Evolutionary conservation across 1,140 invertebrate species (phyloP).

Genomic region (Anastatus disparis): DNA sequence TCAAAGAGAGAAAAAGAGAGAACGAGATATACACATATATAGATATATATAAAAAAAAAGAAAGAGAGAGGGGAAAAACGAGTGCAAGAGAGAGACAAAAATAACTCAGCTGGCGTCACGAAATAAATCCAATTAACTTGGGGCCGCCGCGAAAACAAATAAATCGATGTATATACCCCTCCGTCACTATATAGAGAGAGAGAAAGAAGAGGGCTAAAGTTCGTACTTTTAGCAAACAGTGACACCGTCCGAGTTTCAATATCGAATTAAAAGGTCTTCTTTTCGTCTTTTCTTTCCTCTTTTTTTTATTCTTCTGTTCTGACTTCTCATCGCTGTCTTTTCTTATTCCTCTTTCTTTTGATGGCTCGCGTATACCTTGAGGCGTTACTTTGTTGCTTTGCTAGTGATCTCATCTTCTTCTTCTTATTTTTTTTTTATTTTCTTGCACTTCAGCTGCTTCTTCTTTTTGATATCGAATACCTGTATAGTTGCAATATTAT

Average conservation of each 20-base stretch:
- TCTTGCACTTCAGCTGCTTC: too few species aligned
- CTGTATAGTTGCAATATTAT: too few species aligned
- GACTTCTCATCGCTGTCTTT: neutral
- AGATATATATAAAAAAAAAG: neutral
- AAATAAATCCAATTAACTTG: constrained; percentile 57
- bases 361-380: neutral
- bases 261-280: constrained; percentile 40
- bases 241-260: constrained; percentile 38
- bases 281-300: neutral
- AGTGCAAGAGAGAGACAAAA: constrained; percentile 46
- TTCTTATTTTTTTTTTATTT: too few species aligned
- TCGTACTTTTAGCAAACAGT: constrained; percentile 24
- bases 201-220: neutral
- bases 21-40: neutral
- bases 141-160: constrained; percentile 54
- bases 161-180: constrained; percentile 56
- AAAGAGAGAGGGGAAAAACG: neutral
- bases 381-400: neutral
- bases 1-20: too few species aligned
- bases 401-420: too few species aligned
- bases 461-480: too few species aligned
- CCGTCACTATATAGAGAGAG: too few species aligned
- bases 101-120: constrained; percentile 48
- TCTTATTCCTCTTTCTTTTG: neutral
- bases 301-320: too few species aligned